Percentiles rank a stretch among this genome's conserved stretches.
Evolutionary conservation across 2,113 vertebrate genomes (phyloP).

Genomic region (Archilochus colubris): DNA sequence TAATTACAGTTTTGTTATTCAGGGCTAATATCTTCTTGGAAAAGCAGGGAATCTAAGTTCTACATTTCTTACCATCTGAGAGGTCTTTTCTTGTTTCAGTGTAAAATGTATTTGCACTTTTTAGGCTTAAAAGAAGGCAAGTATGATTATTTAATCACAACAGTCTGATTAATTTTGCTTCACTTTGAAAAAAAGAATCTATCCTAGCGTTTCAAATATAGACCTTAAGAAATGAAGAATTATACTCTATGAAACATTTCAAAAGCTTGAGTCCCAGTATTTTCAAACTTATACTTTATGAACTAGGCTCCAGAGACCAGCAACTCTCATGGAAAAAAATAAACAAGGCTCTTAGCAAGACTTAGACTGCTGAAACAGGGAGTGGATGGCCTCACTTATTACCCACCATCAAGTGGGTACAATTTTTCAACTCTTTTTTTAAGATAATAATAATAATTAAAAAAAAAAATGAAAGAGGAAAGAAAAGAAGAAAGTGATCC

Average conservation of each 20-base stretch:
- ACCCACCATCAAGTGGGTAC: neutral
- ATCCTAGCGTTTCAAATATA: neutral
- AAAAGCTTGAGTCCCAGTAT: neutral
- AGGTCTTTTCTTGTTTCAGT: neutral
- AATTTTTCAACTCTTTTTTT: neutral
- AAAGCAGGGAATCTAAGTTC: neutral
- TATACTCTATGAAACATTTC: neutral
- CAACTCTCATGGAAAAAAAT: neutral
- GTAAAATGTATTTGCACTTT: neutral
- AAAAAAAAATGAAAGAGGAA: too few species aligned
- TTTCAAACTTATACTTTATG: neutral
- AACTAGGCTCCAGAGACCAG: neutral
- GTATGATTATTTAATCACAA: neutral
- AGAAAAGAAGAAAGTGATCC: too few species aligned
- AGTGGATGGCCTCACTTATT: neutral
- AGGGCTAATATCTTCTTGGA: neutral
- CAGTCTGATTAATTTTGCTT: neutral
- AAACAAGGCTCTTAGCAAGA: neutral
- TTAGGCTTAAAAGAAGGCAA: neutral
- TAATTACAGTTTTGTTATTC: neutral
- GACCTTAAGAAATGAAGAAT: neutral
- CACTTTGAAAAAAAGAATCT: neutral
- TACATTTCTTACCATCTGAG: neutral
- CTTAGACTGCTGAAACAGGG: neutral
- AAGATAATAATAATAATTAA: too few species aligned